Percentiles rank a stretch among this genome's conserved stretches.
Evolutionary conservation across 1,140 invertebrate genomes (phyloP).

Genomic region (Ceratosolen solmsi): DNA sequence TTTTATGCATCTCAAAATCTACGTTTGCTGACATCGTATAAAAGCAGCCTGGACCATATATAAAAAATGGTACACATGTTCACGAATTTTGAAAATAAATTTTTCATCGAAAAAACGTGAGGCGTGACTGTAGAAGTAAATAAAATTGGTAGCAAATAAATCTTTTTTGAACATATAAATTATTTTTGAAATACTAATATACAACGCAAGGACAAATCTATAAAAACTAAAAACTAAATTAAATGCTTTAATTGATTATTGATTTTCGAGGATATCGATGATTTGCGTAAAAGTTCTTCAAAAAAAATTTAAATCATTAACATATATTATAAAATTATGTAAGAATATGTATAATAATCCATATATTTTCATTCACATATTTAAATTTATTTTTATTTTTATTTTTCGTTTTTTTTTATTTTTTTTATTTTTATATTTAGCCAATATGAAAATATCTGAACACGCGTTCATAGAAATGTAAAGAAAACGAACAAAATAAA

Average conservation of each 20-base stretch:
- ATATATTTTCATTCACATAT: too few species aligned
- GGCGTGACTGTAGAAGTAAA: neutral
- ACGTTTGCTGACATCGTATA: neutral
- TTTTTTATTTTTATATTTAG: too few species aligned
- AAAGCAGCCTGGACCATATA: neutral
- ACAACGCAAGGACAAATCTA: too few species aligned
- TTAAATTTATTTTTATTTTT: too few species aligned
- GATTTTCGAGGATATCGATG: neutral
- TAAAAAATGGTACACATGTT: neutral
- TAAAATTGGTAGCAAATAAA: neutral
- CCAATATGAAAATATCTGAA: too few species aligned
- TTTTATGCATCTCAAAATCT: neutral
- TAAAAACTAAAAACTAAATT: neutral
- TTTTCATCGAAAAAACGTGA: neutral
- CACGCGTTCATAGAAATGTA: too few species aligned
- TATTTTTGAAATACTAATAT: neutral
- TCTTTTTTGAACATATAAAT: neutral
- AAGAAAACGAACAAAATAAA: too few species aligned
- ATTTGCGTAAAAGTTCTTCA: too few species aligned
- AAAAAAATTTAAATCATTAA: too few species aligned
- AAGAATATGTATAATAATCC: too few species aligned
- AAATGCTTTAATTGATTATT: neutral
- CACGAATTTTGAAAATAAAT: neutral
- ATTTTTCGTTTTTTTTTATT: too few species aligned
- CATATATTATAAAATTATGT: too few species aligned